Evolutionary conservation across 2,888 invertebrate species (phyloP).

Genomic region (Halictus ligatus): DNA sequence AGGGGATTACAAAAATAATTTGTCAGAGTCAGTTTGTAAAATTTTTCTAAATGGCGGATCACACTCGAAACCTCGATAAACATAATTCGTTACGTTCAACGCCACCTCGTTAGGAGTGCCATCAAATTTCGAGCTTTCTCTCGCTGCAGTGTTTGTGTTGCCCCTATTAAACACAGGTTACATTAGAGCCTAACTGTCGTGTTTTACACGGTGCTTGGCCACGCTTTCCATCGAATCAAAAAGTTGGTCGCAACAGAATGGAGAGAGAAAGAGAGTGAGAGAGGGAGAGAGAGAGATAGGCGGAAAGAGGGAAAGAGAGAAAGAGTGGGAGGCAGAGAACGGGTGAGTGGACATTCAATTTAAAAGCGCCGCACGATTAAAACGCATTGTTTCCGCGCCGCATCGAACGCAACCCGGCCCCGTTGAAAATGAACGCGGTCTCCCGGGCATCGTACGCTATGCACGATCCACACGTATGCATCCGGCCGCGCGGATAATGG

Average conservation of each 20-base stretch:
- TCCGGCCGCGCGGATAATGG: constrained; percentile 39
- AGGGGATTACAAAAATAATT: too few species aligned
- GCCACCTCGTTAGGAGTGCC: not conserved
- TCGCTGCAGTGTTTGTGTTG: not conserved
- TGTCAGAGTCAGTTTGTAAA: too few species aligned
- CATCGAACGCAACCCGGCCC: not conserved
- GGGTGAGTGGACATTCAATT: constrained; percentile 24
- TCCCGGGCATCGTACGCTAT: constrained; percentile 28
- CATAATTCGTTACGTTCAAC: not conserved
- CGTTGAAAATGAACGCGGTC: constrained; percentile 39
- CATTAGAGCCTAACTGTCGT: constrained; percentile 10
- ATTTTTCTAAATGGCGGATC: too few species aligned
- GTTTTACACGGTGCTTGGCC: constrained; percentile 8
- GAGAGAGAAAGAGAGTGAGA: not conserved
- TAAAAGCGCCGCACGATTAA: constrained; percentile 22
- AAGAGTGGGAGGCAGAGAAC: not conserved
- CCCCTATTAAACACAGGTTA: not conserved
- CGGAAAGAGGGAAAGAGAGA: not conserved
- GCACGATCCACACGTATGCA: constrained; percentile 35
- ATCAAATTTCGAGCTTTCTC: not conserved
- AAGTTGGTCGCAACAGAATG: not conserved
- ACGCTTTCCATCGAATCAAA: not conserved
- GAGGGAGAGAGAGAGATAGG: not conserved
- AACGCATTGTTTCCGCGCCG: constrained; percentile 29
- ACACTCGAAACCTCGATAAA: not conserved